These are phyloP conservation scores for Lasiurus cinereus DNA, from an alignment of 2,113 vertebrate species.

Conservation along the genomic window DNA sequence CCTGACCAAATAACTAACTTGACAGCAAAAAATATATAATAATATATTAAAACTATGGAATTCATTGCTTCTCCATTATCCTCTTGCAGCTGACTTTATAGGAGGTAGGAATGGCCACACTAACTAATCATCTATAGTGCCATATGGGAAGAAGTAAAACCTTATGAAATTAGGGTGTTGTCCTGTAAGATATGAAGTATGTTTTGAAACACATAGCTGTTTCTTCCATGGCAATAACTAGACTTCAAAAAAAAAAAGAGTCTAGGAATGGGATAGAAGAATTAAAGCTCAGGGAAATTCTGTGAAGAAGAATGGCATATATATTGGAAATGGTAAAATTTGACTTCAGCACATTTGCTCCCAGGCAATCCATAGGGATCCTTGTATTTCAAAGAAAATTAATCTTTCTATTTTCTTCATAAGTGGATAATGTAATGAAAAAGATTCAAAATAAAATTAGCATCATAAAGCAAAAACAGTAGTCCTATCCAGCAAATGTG, in stretches of 20 bases:
- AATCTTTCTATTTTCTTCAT: neutral
- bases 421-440: neutral
- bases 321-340: slow-evolving; percentile 3
- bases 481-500: neutral
- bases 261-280: neutral
- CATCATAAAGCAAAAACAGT: neutral
- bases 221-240: neutral
- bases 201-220: neutral
- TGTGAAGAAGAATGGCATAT: neutral
- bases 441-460: slow-evolving; percentile 33
- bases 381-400: slow-evolving; percentile 17
- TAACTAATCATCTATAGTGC: neutral
- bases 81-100: neutral
- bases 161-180: neutral
- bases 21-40: neutral
- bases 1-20: neutral
- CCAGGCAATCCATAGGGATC: neutral
- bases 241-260: neutral
- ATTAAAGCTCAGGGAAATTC: neutral
- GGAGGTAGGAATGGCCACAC: neutral
- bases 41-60: neutral
- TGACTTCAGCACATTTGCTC: slow-evolving; percentile 22
- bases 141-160: neutral
- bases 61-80: neutral
- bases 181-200: neutral